A percentile compares a stretch with the other conserved stretches of the same genome.
phyloP scores from a whole-genome alignment of 2,113 vertebrate genomes.

The Mesocricetus auratus region DNA sequence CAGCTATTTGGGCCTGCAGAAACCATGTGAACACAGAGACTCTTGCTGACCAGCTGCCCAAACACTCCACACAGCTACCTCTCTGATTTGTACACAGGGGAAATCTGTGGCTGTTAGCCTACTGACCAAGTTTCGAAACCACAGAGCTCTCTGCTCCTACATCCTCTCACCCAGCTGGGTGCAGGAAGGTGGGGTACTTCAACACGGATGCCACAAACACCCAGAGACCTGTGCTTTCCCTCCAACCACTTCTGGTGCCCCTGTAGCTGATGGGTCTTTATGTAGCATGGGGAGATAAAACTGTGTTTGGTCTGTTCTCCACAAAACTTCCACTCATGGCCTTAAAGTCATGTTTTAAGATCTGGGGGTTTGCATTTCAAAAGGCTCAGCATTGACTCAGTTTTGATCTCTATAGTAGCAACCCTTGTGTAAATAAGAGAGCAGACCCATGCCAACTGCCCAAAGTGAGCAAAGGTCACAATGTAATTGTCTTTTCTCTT shows the following conservation, averaged over 20 bases:
- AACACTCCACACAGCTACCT: not conserved
- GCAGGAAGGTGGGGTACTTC: not conserved
- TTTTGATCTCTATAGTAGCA: not conserved
- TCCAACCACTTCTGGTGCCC: not conserved
- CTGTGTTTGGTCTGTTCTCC: not conserved
- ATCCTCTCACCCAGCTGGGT: not conserved
- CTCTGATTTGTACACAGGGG: not conserved
- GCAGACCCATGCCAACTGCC: not conserved
- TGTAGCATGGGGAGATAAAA: not conserved
- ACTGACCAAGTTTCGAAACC: not conserved
- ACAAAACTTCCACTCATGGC: not conserved
- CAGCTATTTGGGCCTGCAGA: not conserved
- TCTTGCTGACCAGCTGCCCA: not conserved
- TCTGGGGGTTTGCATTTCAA: constrained; percentile 17
- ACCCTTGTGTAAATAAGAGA: not conserved
- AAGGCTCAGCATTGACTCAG: not conserved
- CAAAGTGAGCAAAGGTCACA: not conserved
- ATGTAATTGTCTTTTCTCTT: not conserved
- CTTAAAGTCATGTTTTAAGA: constrained; percentile 20
- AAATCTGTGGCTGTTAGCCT: not conserved
- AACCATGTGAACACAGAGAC: not conserved
- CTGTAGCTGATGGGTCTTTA: not conserved
- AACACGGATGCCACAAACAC: not conserved
- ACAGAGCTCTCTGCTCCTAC: not conserved
- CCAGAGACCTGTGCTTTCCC: not conserved